These are phyloP conservation scores for Verasper variegatus DNA, from an alignment of 2,113 vertebrate genomes.

Conservation along the genomic window DNA sequence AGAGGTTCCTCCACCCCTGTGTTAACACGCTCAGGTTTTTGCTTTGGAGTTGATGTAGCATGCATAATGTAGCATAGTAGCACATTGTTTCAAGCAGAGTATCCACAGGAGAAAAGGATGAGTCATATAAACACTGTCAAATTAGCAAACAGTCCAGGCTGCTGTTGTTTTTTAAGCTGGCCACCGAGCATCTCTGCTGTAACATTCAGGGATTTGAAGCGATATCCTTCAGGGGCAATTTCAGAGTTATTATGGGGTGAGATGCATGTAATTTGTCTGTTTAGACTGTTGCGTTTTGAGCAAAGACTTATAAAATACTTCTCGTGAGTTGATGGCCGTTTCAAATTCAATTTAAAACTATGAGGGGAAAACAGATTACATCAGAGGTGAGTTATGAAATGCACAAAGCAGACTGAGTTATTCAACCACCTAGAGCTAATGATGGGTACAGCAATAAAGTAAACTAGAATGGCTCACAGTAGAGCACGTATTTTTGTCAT, in stretches of 20 bases:
- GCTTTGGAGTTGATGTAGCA: background rate
- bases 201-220: background rate
- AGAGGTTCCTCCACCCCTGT: background rate
- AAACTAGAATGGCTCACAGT: too few species aligned
- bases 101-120: conserved; percentile 6
- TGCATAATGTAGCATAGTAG: conserved; percentile 22
- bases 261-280: background rate
- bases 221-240: background rate
- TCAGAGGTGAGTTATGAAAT: background rate
- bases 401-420: background rate
- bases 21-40: background rate
- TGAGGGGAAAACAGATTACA: background rate
- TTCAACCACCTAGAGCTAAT: background rate
- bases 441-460: background rate
- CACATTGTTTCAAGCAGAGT: conserved; percentile 13
- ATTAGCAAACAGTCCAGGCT: background rate
- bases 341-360: conserved; percentile 8
- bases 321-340: background rate
- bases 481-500: too few species aligned
- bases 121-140: conserved; percentile 27
- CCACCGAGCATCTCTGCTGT: background rate
- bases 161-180: background rate
- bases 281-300: background rate
- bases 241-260: background rate
- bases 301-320: background rate